Evolutionary conservation across 2,797 vertebrate species (phyloP).

Genomic region (Linurgus olivaceus): DNA sequence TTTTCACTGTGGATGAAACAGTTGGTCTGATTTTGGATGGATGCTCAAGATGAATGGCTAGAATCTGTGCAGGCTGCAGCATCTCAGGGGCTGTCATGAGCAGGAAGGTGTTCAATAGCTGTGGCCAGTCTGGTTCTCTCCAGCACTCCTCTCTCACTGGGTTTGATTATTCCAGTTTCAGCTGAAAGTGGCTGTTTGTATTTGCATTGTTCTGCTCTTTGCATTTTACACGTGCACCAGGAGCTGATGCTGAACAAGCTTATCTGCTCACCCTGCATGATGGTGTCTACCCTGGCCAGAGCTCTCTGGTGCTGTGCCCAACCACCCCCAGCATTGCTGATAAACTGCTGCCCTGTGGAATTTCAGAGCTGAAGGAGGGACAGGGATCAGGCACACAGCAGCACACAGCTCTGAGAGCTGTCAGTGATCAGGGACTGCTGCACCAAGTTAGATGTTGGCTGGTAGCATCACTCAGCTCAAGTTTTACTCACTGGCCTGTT

Average conservation of each 20-base stretch:
- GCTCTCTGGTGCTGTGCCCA: background rate
- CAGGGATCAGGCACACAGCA: background rate
- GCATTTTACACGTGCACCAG: background rate
- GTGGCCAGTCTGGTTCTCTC: background rate
- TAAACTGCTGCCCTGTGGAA: background rate
- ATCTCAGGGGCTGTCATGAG: background rate
- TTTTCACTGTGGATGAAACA: background rate
- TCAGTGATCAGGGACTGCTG: background rate
- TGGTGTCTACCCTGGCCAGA: background rate
- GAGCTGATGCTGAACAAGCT: background rate
- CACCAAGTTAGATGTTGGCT: background rate
- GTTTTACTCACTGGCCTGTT: background rate
- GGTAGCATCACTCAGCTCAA: background rate
- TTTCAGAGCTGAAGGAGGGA: background rate
- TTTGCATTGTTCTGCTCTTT: background rate
- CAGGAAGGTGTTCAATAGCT: background rate
- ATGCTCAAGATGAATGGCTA: background rate
- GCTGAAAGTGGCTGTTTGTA: background rate
- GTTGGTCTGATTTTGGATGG: background rate
- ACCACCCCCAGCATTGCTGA: background rate
- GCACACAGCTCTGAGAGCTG: background rate
- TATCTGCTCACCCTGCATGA: background rate
- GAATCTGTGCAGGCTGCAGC: background rate
- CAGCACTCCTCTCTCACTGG: background rate
- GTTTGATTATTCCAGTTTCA: background rate